Evolutionary conservation across 2,888 invertebrate genomes (phyloP).

Genomic region (Drosophila demipolita): DNA sequence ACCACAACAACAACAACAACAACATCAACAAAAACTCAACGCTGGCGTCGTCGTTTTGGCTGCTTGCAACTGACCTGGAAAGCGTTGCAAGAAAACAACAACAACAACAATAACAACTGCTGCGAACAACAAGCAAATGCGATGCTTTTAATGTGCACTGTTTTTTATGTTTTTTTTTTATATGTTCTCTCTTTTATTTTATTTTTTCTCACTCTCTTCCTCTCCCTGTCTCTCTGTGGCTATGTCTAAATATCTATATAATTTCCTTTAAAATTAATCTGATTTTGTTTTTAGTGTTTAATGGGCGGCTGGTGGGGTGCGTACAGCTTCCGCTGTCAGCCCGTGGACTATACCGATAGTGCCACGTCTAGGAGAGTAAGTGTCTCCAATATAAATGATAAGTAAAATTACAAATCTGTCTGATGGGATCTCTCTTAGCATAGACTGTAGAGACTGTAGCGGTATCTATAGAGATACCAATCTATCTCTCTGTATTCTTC

Average conservation of each 20-base stretch:
- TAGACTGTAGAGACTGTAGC: neutral
- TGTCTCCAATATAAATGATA: slow-evolving; percentile 62
- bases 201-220: slow-evolving; percentile 47
- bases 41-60: slow-evolving; percentile 56
- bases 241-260: neutral
- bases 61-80: slow-evolving; percentile 49
- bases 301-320: slow-evolving; percentile 96
- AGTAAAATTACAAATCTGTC: slow-evolving; percentile 22
- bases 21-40: slow-evolving; percentile 25
- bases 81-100: slow-evolving; percentile 21
- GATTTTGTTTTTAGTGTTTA: slow-evolving; percentile 88
- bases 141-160: slow-evolving; percentile 44
- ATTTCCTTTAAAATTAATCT: slow-evolving; percentile 74
- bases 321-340: slow-evolving; percentile 95
- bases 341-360: slow-evolving; percentile 94
- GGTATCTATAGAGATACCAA: neutral
- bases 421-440: slow-evolving; percentile 6
- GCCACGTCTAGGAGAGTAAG: slow-evolving; percentile 94
- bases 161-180: slow-evolving; percentile 50
- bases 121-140: slow-evolving; percentile 7
- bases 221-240: slow-evolving; percentile 14
- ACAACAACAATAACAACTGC: slow-evolving; percentile 5
- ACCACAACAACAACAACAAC: slow-evolving; percentile 12
- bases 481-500: neutral
- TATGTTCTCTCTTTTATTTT: slow-evolving; percentile 42